A percentile compares a stretch with the other conserved stretches of the same genome.
These are phyloP conservation scores for Hydractinia echinata DNA, from an alignment of 30 jellyfish, hydroid and myxozoan genomes.

Conservation along the genomic window DNA sequence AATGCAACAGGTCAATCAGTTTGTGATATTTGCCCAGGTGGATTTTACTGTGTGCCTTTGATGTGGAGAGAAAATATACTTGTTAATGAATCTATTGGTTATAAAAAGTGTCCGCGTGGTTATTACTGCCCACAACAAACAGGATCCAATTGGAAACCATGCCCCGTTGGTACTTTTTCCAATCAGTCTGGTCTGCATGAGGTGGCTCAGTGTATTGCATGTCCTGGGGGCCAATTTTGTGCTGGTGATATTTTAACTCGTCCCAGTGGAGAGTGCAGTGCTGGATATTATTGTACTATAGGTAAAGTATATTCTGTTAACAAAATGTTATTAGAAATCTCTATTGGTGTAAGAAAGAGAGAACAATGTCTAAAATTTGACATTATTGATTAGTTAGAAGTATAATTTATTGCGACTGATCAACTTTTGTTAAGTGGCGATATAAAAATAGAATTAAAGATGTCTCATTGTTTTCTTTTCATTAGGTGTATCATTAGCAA, in stretches of 20 bases:
- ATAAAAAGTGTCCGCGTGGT: constrained; percentile 78
- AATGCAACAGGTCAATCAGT: constrained; percentile 79
- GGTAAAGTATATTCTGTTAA: constrained; percentile 48
- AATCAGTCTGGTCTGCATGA: constrained; percentile 55
- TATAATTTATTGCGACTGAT: no score
- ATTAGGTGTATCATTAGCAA: constrained; percentile 75
- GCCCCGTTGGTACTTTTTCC: constrained; percentile 98
- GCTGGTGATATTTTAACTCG: constrained; percentile 49
- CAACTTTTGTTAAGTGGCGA: no score
- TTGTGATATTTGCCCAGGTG: constrained; percentile 73
- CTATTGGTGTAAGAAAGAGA: no score
- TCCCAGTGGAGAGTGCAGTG: constrained; percentile 68
- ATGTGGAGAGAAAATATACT: not conserved
- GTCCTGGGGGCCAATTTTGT: constrained; percentile 86
- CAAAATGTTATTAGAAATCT: not conserved
- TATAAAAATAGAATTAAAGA: no score
- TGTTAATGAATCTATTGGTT: constrained; percentile 39
- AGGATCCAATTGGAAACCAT: constrained; percentile 54
- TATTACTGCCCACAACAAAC: constrained; percentile 87
- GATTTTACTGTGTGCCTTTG: constrained; percentile 81
- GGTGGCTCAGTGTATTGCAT: constrained; percentile 69
- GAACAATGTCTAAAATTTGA: not conserved
- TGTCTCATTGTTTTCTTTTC: not conserved
- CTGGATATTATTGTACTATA: constrained; percentile 79
- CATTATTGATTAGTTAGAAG: not conserved